phyloP scores from a whole-genome alignment of 23 tunicate species.

The Trididemnum clinides region DNA sequence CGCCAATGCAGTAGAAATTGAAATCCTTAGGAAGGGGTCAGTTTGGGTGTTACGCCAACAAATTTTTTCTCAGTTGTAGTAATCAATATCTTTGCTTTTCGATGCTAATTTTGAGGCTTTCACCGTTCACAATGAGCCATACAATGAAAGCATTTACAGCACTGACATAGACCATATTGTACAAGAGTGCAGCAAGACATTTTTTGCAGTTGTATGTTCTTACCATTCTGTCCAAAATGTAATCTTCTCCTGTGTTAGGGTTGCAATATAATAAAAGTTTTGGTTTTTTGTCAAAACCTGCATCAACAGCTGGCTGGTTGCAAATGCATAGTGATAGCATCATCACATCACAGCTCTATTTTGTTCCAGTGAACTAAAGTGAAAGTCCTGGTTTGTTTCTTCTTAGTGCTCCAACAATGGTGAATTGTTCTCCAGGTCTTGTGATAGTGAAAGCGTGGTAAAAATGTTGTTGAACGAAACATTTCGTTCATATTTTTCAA shows the following conservation, averaged over 20 bases:
- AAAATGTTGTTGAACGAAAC: neutral
- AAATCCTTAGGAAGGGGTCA: constrained; percentile 14
- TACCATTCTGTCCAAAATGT: neutral
- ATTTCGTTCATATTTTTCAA: constrained; percentile 11
- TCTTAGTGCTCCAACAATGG: constrained; percentile 10
- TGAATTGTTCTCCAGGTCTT: neutral
- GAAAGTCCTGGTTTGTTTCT: constrained; percentile 9
- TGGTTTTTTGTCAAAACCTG: constrained; percentile 13
- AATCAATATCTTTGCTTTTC: neutral
- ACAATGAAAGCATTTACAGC: constrained; percentile 18
- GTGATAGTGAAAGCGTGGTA: constrained; percentile 12
- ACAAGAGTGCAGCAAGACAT: constrained; percentile 2
- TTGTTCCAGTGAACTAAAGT: neutral
- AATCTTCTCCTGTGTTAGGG: neutral
- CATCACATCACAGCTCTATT: neutral
- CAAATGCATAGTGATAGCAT: neutral
- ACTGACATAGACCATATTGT: constrained; percentile 8
- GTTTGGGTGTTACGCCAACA: neutral
- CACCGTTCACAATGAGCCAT: neutral
- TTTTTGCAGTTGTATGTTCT: neutral
- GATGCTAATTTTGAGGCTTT: neutral
- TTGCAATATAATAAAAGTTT: neutral
- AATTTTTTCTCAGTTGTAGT: neutral
- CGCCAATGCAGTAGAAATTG: constrained; percentile 19
- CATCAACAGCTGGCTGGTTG: constrained; percentile 3